Conservation (phyloP, 2,113 vertebrate genomes). For the Canis aureus region DNA sequence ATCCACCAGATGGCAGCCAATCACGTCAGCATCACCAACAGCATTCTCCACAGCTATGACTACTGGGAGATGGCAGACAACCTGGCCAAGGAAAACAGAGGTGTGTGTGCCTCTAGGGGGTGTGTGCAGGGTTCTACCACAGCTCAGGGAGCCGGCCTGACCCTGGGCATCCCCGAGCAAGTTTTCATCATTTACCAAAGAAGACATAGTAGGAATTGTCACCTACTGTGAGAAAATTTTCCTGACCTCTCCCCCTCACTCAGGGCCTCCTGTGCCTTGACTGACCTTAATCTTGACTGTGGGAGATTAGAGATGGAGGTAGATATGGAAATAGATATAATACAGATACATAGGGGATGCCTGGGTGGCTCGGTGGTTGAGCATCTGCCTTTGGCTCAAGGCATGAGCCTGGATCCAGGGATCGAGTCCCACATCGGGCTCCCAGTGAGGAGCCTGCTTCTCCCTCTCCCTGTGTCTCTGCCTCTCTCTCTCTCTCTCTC, state of each 20-base stretch:
- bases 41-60: slow-evolving; percentile 98
- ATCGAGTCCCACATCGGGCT: no score
- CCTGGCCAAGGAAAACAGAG: slow-evolving; percentile 97
- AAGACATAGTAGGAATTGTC: background rate
- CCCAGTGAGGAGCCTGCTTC: no score
- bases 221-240: background rate
- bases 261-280: no score
- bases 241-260: background rate
- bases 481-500: no score
- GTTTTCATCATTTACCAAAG: background rate
- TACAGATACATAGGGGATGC: background rate
- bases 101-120: slow-evolving; percentile 79
- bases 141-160: background rate
- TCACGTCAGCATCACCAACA: slow-evolving; percentile 99
- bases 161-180: accelerated
- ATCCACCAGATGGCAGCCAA: slow-evolving; percentile 99
- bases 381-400: no score
- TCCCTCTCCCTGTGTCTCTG: no score
- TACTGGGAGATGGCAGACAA: slow-evolving; percentile 99
- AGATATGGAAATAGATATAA: background rate
- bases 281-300: background rate
- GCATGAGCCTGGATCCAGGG: no score
- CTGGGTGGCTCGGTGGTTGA: no score
- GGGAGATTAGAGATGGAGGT: background rate
- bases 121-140: accelerated